phyloP scores from a whole-genome alignment of 2,113 vertebrate genomes.

The Urocolius indicus region DNA sequence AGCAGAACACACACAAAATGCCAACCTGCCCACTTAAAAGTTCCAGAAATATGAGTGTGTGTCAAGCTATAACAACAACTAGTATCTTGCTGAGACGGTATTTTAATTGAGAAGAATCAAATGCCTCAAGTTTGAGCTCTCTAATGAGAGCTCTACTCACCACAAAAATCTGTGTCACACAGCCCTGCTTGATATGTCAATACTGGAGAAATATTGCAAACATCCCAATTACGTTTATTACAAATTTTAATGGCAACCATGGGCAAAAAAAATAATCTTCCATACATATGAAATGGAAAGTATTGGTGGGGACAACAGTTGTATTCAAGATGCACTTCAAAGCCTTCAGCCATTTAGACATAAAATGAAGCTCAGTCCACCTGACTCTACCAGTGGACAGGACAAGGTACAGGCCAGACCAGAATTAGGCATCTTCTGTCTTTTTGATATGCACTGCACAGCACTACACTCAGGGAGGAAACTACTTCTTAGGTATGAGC shows the following conservation, averaged over 20 bases:
- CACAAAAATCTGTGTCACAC: neutral
- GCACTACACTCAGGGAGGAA: neutral
- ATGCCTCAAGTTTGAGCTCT: neutral
- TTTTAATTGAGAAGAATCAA: neutral
- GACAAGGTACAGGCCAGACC: neutral
- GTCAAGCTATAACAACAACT: neutral
- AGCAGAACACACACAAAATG: neutral
- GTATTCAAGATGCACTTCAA: neutral
- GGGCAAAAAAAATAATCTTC: neutral
- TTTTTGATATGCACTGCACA: neutral
- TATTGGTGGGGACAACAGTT: neutral
- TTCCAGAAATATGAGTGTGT: neutral
- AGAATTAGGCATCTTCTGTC: neutral
- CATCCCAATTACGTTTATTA: neutral
- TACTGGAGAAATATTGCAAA: neutral
- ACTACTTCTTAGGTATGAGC: neutral
- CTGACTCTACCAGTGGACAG: neutral
- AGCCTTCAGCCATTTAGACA: neutral
- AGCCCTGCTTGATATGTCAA: neutral
- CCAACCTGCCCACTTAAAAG: neutral
- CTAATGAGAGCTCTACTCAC: neutral
- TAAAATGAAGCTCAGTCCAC: neutral
- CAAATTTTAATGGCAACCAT: neutral
- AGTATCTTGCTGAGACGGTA: neutral
- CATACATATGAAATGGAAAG: neutral